phyloP scores from a whole-genome alignment of 2,797 vertebrate species.

The Glossophaga mutica region DNA sequence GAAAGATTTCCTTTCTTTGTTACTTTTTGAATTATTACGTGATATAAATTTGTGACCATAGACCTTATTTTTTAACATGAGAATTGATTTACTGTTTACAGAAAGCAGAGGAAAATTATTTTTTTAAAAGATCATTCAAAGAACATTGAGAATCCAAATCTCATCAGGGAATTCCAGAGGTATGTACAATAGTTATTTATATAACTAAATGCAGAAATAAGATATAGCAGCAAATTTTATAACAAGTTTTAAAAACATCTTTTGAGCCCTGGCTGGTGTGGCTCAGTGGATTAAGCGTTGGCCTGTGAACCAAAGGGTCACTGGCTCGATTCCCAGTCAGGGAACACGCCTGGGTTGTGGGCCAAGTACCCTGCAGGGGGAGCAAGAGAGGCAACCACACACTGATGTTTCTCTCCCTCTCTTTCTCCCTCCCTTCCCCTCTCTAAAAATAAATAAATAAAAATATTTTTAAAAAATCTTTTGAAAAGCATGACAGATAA shows the following conservation, averaged over 20 bases:
- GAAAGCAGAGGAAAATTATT: background rate
- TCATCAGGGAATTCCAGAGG: background rate
- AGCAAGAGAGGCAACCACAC: too few species aligned
- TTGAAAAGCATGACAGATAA: conserved; percentile 23
- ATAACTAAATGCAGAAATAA: conserved; percentile 44
- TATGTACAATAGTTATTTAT: background rate
- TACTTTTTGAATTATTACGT: background rate
- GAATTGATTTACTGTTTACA: conserved; percentile 41
- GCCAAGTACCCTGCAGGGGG: too few species aligned
- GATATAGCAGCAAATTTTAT: conserved; percentile 5
- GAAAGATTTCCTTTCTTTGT: conserved; percentile 28
- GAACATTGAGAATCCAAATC: conserved; percentile 1
- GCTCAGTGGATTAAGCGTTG: too few species aligned
- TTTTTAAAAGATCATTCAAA: conserved; percentile 26
- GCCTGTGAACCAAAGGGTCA: too few species aligned
- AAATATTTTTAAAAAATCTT: background rate
- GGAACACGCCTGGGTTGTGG: too few species aligned
- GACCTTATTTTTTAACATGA: background rate
- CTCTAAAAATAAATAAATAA: too few species aligned
- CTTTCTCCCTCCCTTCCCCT: too few species aligned
- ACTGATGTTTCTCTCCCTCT: too few species aligned
- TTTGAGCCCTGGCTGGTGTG: too few species aligned
- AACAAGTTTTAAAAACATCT: background rate
- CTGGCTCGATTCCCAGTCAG: too few species aligned
- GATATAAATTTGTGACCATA: background rate